Evolutionary conservation across 2,888 invertebrate genomes (phyloP).

Genomic region (Anoplius nigerrimus): DNA sequence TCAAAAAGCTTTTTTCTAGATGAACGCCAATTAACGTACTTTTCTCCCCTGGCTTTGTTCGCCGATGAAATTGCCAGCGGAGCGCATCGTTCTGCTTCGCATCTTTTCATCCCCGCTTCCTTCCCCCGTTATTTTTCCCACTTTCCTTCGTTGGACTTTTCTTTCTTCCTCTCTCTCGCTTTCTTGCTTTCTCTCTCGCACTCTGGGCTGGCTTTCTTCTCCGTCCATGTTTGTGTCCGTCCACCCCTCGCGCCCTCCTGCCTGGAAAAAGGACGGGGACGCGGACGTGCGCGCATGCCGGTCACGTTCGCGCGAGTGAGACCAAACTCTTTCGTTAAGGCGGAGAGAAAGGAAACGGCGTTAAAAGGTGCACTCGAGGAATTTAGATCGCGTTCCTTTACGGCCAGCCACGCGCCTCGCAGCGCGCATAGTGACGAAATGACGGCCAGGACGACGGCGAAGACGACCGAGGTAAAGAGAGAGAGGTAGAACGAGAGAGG

Average conservation of each 20-base stretch:
- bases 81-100: conserved; percentile 18
- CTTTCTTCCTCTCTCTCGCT: background rate
- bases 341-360: conserved; percentile 15
- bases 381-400: conserved; percentile 35
- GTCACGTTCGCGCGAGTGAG: conserved; percentile 1
- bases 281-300: conserved; percentile 1
- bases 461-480: background rate
- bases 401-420: conserved; percentile 1
- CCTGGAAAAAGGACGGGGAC: background rate
- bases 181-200: background rate
- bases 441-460: background rate
- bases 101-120: conserved; percentile 14
- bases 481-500: background rate
- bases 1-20: conserved; percentile 57
- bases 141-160: background rate
- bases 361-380: conserved; percentile 25
- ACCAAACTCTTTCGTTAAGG: conserved; percentile 9
- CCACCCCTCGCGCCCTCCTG: background rate
- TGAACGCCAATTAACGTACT: conserved; percentile 56
- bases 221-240: background rate
- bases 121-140: background rate
- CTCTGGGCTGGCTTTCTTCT: background rate
- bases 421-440: background rate
- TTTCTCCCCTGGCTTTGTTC: conserved; percentile 15
- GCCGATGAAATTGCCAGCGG: conserved; percentile 36